Evolutionary conservation across 2,888 invertebrate genomes (phyloP).

Genomic region (Ditylenchus weischeri): DNA sequence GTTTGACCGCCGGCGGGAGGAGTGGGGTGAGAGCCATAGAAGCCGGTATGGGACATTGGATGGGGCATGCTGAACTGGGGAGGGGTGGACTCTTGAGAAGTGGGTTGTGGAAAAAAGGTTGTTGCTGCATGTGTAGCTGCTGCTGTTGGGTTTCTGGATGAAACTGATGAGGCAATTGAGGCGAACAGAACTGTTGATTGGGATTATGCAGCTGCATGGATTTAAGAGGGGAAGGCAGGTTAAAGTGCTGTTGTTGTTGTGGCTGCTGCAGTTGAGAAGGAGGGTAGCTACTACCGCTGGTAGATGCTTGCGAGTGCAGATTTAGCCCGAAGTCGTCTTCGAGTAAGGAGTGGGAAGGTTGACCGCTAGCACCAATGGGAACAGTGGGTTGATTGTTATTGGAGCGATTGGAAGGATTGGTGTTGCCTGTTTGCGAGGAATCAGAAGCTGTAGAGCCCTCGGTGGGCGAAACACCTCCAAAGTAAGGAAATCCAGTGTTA

Average conservation of each 20-base stretch:
- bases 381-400: too few species aligned
- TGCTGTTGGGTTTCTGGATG: slow-evolving; percentile 1
- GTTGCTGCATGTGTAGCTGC: background rate
- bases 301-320: too few species aligned
- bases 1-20: slow-evolving; percentile 2
- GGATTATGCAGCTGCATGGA: too few species aligned
- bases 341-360: too few species aligned
- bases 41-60: background rate
- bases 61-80: background rate
- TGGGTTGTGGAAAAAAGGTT: background rate
- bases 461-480: background rate
- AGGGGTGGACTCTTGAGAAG: background rate
- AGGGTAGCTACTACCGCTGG: too few species aligned
- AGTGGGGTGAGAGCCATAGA: background rate
- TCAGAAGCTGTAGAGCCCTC: slow-evolving; percentile 7
- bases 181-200: too few species aligned
- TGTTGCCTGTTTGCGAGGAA: background rate
- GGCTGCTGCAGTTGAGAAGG: too few species aligned
- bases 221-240: too few species aligned
- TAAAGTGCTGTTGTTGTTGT: too few species aligned
- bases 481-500: background rate
- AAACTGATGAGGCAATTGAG: background rate
- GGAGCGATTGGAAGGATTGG: too few species aligned
- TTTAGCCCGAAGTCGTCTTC: too few species aligned
- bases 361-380: too few species aligned